Base-by-base conservation (phyloP, 2,888 invertebrate genomes). In the Rhingia rostrata region DNA sequence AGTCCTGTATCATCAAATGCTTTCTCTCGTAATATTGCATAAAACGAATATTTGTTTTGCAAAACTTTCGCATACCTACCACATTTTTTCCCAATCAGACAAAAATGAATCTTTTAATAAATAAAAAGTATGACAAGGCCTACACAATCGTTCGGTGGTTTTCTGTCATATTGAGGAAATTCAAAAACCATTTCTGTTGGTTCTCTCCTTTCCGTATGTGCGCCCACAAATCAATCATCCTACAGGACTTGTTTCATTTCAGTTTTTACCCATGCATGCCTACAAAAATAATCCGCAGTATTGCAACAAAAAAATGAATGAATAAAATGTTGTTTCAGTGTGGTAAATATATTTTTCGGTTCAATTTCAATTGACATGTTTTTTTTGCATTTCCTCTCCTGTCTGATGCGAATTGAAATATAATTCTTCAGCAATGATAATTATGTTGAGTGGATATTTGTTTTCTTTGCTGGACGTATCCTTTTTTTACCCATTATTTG, bases 381-480 rank as follows among this genome's bases (percentile, higher is more conserved):
- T 60, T 53, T 51, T 66, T 7, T 39, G 12, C 14, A 10, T 64
- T 66, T 33, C 35, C 6, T 12, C n/a, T 12, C 6, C 30, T 56
- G 9, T 33, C 41, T 12, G 37, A 56, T 43, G 58, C 73, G 79
- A 69, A 78, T 78, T 78, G 63, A 72, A 83, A 73, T 78, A 72
- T 78, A 78, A 73, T 83, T 78, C 78, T 61, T 54, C 33, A 72
- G 61, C 72, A 67, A 72, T 51, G 78, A 67, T 83, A 67, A 83
- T 83, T 67, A 72, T 56, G 72, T 73, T 67, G 82, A 83, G 78
- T 83, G 82, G 78, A 83, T 78, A 72, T 77, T 73, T 83, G 82
- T 72, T 77, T 72, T 77, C 53, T 54, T 53, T 60, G 60, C 66
- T 72, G 53, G 22, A 49, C 66, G 47, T 53, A 33, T 49, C 49